Conservation (phyloP, 2,888 invertebrate species). For the Drosophila pseudotakahashii region DNA sequence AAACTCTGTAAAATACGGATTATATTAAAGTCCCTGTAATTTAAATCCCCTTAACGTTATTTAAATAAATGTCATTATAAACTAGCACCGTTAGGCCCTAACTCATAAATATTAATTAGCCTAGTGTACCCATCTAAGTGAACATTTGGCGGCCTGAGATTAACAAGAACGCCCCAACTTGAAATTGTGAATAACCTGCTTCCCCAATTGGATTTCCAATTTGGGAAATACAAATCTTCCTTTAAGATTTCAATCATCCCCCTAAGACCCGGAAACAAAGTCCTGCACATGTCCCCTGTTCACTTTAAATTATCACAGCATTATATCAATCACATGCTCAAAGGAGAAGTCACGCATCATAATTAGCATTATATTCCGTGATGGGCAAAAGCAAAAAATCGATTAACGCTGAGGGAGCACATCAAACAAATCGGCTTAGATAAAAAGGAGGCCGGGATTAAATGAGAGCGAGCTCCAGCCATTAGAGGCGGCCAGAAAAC, state of each 20-base stretch:
- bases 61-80: conserved; percentile 37
- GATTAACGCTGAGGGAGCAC: conserved; percentile 44
- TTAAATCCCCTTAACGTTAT: conserved; percentile 21
- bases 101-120: conserved; percentile 50
- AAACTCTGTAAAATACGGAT: conserved; percentile 36
- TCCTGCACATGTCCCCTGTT: conserved; percentile 4
- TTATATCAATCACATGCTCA: conserved; percentile 23
- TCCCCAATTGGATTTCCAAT: not conserved
- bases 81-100: conserved; percentile 23
- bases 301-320: conserved; percentile 23
- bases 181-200: conserved; percentile 37
- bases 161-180: conserved; percentile 7
- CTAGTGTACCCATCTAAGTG: conserved; percentile 60
- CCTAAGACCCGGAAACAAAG: conserved; percentile 1
- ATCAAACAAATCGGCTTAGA: conserved; percentile 70
- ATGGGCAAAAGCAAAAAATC: conserved; percentile 35
- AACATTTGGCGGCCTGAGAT: conserved; percentile 12
- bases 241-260: conserved; percentile 13
- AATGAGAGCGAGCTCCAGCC: conserved; percentile 53
- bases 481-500: conserved; percentile 44
- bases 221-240: not conserved
- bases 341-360: conserved; percentile 42
- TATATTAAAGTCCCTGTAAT: conserved; percentile 39
- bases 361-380: conserved; percentile 62
- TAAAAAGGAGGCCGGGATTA: conserved; percentile 54